phyloP scores from a whole-genome alignment of 2,113 vertebrate genomes.

The Aspidoscelis tigris region DNA sequence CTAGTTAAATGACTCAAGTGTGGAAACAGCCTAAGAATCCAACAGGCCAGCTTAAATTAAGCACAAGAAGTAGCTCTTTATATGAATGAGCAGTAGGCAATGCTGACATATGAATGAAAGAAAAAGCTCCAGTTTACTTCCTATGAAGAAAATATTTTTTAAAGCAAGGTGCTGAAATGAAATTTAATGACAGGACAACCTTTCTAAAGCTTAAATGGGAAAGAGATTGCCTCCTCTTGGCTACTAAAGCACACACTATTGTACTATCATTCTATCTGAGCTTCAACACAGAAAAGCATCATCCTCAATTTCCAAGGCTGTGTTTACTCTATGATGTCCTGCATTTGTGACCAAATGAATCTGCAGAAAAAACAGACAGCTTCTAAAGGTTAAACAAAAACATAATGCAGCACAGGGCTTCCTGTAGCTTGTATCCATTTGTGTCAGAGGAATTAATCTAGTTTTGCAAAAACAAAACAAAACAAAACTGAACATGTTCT shows the following conservation, averaged over 20 bases:
- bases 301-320: not conserved
- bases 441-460: not conserved
- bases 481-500: not conserved
- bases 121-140: not conserved
- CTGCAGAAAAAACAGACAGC: not conserved
- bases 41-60: too few relatives aligned
- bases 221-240: not conserved
- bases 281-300: not conserved
- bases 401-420: not conserved
- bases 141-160: not conserved
- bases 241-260: not conserved
- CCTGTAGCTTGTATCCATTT: not conserved
- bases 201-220: not conserved
- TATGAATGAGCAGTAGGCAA: not conserved
- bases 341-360: not conserved
- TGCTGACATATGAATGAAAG: not conserved
- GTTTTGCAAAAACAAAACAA: not conserved
- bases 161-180: not conserved
- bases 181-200: not conserved
- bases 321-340: not conserved
- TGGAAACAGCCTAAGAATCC: too few relatives aligned
- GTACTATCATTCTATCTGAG: not conserved
- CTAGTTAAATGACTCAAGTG: too few relatives aligned
- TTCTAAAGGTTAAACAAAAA: not conserved
- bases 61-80: not conserved